Conservation (phyloP, 2,113 vertebrate species). For the Poeciliopsis occidentalis region DNA sequence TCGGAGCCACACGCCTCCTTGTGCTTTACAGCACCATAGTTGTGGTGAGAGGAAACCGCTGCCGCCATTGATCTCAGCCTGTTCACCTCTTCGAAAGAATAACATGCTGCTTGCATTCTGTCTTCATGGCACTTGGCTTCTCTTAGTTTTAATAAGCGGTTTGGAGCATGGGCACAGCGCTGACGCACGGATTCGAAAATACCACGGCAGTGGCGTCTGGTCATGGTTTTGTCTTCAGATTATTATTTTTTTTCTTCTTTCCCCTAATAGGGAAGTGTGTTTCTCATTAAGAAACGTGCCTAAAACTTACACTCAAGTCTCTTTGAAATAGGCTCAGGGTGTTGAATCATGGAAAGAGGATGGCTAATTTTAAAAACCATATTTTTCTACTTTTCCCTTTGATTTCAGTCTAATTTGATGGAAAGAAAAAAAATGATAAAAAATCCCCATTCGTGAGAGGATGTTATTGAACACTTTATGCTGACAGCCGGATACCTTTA, state of each 20-base stretch:
- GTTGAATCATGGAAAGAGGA: conserved; percentile 52
- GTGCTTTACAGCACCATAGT: conserved; percentile 73
- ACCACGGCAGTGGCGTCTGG: conserved; percentile 74
- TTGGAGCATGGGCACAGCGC: conserved; percentile 66
- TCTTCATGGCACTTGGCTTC: conserved; percentile 81
- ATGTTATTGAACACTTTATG: conserved; percentile 38
- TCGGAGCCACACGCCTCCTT: conserved; percentile 59
- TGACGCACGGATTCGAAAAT: conserved; percentile 76
- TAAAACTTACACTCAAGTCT: conserved; percentile 47
- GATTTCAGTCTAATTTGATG: conserved; percentile 28
- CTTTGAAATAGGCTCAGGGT: conserved; percentile 58
- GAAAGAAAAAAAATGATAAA: not conserved
- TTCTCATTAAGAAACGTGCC: conserved; percentile 75
- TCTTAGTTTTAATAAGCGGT: conserved; percentile 79
- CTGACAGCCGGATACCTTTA: conserved; percentile 45
- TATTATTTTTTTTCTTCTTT: conserved; percentile 24
- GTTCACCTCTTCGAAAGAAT: conserved; percentile 82
- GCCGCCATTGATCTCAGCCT: conserved; percentile 80
- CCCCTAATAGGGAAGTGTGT: conserved; percentile 64
- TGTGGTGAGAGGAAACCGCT: conserved; percentile 74
- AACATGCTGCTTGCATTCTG: conserved; percentile 78
- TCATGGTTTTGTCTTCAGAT: conserved; percentile 69
- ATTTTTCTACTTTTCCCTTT: conserved; percentile 26
- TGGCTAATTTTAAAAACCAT: conserved; percentile 45
- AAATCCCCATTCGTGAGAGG: conserved; percentile 35